Evolutionary conservation across 2,113 vertebrate genomes (phyloP), one percentile per base, ranked within the genome.

Genomic region (Poeciliopsis turrubarensis): DNA sequence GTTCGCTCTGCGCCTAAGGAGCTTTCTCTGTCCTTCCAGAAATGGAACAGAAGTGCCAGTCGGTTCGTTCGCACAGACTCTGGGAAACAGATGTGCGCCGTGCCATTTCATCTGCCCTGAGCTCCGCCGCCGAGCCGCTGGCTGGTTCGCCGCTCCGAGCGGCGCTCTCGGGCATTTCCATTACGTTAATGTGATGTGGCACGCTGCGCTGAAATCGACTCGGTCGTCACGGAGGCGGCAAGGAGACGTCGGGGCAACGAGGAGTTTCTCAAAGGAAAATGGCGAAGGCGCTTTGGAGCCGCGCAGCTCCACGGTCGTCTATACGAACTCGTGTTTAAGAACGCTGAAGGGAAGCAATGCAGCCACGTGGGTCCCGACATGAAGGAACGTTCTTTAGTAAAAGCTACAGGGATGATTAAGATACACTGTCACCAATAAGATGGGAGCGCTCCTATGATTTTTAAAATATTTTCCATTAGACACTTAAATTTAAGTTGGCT

Each of bases 1-100:
- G 63, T 69, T 80, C 26, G 57, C 80, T 80, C 60, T 75, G 77
- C 68, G 83, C 79, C 76, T 60, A 17, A 82, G 82, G 82, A 89
- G 79, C 63, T 81, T 72, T 74, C 30, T 70, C 70, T 70, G 78
- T 71, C 69, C 80, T 76, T 65, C 2, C 71, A 70, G 37, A 79
- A 87, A 54, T 3, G 63, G 41, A 78, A 63, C 61, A 68, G 10
- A 15, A 60, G 9, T 65, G 27, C 66, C 12, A 44, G 72, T 73
- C 47, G 6, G 72, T 80, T 79, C 62, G 37, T 75, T 75, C 65
- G 37, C 61, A n/a, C 64, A 71, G 25, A 34, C 68, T 31, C 8
- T 27, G 26, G 1, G 60, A 26, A 4, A 69, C 68, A 78, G 73
- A 65, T 68, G 70, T 60, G 17, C 22, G 1, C 17, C 54, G 0